A percentile compares a stretch with the other conserved stretches of the same genome.
phyloP scores from a whole-genome alignment of 2,888 invertebrate species.

The Pyrrhosoma nymphula region DNA sequence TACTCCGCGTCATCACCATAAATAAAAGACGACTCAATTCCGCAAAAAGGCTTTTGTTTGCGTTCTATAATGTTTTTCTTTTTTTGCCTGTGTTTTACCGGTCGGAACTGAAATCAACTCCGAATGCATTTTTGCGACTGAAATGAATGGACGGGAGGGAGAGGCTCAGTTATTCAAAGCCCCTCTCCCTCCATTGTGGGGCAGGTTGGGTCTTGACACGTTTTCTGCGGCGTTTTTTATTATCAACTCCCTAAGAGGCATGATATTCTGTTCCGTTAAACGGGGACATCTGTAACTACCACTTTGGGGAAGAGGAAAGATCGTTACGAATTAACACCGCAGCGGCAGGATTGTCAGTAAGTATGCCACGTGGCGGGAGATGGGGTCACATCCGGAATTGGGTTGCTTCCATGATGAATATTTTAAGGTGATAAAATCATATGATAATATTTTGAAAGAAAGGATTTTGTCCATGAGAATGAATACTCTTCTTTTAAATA shows the following conservation, averaged over 20 bases:
- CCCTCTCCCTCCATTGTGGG: neutral
- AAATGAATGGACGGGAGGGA: neutral
- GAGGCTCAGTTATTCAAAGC: slow-evolving; percentile 40
- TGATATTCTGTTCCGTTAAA: neutral
- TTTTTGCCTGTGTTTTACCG: slow-evolving; percentile 26
- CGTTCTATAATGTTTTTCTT: neutral
- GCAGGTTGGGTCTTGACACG: neutral
- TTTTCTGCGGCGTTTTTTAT: neutral
- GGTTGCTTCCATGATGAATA: neutral
- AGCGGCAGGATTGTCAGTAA: neutral
- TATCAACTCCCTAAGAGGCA: neutral
- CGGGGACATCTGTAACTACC: neutral
- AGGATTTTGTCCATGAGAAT: too few species aligned
- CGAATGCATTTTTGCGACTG: slow-evolving; percentile 17
- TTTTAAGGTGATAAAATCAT: neutral
- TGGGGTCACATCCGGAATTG: neutral
- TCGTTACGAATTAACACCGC: neutral
- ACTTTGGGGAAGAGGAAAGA: neutral
- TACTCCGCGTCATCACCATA: slow-evolving; percentile 48
- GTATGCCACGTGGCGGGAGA: too few species aligned
- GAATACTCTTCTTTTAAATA: too few species aligned
- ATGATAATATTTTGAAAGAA: too few species aligned
- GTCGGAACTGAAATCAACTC: slow-evolving; percentile 23
- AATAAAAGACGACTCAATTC: slow-evolving; percentile 37
- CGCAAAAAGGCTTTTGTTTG: neutral